These are phyloP conservation scores for Bergia puertoricense DNA, from an alignment of 92 coral and sea anemone species.

Conservation along the genomic window DNA sequence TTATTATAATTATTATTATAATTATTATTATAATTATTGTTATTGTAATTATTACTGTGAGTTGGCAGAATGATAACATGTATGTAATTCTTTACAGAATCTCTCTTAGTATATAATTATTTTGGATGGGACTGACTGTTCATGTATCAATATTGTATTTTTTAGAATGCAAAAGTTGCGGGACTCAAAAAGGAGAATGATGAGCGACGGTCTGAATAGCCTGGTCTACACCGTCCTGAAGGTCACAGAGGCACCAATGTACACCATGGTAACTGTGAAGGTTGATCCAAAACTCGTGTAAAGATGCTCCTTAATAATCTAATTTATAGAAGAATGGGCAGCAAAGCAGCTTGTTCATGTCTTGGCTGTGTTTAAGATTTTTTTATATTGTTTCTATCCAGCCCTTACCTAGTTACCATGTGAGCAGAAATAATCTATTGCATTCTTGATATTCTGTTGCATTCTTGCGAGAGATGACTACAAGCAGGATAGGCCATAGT, in stretches of 20 bases:
- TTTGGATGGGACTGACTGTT: not conserved
- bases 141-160: not conserved
- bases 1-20: too few species aligned
- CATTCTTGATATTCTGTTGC: too few species aligned
- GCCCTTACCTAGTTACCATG: too few species aligned
- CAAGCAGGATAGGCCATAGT: too few species aligned
- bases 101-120: too few species aligned
- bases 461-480: too few species aligned
- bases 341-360: not conserved
- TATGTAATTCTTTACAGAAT: too few species aligned
- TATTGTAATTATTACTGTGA: too few species aligned
- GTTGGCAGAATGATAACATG: too few species aligned
- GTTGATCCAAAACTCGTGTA: slow-evolving; percentile 29
- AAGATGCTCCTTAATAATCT: not conserved
- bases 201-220: slow-evolving; percentile 41
- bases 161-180: slow-evolving; percentile 35
- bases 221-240: slow-evolving; percentile 40
- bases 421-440: too few species aligned
- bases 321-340: not conserved
- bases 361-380: not conserved
- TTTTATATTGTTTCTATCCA: too few species aligned
- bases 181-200: slow-evolving; percentile 45
- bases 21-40: too few species aligned
- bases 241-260: slow-evolving; percentile 41
- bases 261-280: slow-evolving; percentile 44